phyloP scores from a whole-genome alignment of 2,113 vertebrate genomes.

The Poecile atricapillus region DNA sequence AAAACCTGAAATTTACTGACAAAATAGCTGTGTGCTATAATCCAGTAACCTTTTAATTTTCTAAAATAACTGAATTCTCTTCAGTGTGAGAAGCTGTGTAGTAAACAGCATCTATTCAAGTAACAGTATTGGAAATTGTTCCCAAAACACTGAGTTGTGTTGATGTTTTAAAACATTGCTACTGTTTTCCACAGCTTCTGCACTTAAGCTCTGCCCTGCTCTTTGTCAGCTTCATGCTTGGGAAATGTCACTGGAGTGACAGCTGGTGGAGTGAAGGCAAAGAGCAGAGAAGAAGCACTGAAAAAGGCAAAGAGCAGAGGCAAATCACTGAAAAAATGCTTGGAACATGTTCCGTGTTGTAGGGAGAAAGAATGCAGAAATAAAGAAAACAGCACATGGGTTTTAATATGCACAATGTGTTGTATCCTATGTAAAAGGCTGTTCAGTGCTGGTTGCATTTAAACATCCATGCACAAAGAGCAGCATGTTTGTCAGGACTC shows the following conservation, averaged over 20 bases:
- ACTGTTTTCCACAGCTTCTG: not conserved
- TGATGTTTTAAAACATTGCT: not conserved
- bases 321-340: not conserved
- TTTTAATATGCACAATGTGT: not conserved
- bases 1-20: not conserved
- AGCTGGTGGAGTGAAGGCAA: conserved; percentile 4
- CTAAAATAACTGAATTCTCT: not conserved
- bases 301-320: not conserved
- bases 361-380: not conserved
- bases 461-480: not conserved
- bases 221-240: conserved; percentile 10
- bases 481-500: conserved; percentile 11
- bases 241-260: conserved; percentile 25
- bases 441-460: not conserved
- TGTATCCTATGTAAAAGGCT: not conserved
- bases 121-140: not conserved
- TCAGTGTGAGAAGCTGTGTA: not conserved
- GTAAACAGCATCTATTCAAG: not conserved
- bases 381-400: not conserved
- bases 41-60: not conserved
- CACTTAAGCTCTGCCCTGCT: not conserved
- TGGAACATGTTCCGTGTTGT: not conserved
- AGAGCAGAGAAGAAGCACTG: not conserved
- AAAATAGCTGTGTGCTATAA: not conserved
- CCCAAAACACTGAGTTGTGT: not conserved